phyloP scores from a whole-genome alignment of 92 coral and sea anemone genomes.

The Palythoa caribaeorum region DNA sequence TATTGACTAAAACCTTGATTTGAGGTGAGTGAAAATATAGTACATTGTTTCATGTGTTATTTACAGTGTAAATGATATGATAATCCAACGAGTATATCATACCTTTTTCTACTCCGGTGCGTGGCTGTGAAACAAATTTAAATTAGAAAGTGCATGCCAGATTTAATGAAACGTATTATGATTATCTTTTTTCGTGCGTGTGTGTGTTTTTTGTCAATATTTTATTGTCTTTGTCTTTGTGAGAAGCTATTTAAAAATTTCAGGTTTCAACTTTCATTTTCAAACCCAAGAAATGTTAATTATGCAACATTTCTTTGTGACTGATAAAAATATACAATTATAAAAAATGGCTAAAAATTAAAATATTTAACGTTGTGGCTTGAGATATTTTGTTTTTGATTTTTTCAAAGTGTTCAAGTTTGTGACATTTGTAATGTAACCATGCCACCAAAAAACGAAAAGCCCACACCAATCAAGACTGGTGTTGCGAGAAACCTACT shows the following conservation, averaged over 20 bases:
- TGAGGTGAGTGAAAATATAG: not conserved
- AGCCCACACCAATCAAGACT: not conserved
- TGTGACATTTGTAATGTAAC: slow-evolving; percentile 10
- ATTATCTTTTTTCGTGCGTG: not conserved
- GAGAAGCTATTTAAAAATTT: slow-evolving; percentile 2
- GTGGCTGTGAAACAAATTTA: not conserved
- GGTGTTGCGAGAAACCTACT: slow-evolving; percentile 12
- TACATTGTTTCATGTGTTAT: slow-evolving; percentile 1
- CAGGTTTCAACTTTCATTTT: slow-evolving; percentile 15
- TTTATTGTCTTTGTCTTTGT: slow-evolving; percentile 6
- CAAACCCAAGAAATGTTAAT: slow-evolving; percentile 5
- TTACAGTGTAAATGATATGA: not conserved
- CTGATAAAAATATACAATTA: too few relatives aligned
- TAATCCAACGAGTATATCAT: not conserved
- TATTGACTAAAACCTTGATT: not conserved
- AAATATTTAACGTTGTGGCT: not conserved
- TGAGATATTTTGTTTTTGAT: not conserved
- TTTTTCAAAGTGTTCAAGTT: slow-evolving; percentile 15
- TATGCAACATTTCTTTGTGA: not conserved
- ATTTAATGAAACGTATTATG: not conserved
- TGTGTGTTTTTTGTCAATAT: not conserved
- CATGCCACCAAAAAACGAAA: slow-evolving; percentile 7
- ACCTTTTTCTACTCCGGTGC: not conserved
- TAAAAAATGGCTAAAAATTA: not conserved
- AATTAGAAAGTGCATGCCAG: slow-evolving; percentile 1